Conservation (phyloP, 1,140 invertebrate genomes). For the Eriosoma lanigerum region DNA sequence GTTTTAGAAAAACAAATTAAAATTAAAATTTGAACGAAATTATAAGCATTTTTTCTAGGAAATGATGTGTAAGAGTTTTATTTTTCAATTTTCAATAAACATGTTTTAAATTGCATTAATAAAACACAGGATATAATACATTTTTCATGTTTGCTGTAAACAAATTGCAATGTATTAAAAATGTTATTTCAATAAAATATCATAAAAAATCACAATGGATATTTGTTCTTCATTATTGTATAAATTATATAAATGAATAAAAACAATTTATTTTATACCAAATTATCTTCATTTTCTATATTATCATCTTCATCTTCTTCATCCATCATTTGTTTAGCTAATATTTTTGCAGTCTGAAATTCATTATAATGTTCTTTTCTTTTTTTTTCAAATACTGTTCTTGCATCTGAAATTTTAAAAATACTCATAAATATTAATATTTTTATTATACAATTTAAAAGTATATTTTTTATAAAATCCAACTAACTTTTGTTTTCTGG, state of each 20-base stretch:
- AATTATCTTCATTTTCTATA: conserved; percentile 56
- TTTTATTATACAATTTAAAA: background rate
- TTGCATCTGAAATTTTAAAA: conserved; percentile 62
- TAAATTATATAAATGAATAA: background rate
- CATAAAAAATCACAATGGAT: conserved; percentile 3
- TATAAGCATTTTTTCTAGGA: no score
- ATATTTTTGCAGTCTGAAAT: conserved; percentile 88
- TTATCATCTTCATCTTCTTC: conserved; percentile 83
- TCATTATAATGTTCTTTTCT: conserved; percentile 97
- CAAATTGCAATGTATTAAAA: background rate
- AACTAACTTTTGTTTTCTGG: conserved; percentile 65
- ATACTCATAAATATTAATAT: background rate
- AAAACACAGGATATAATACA: background rate
- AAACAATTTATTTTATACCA: conserved; percentile 1
- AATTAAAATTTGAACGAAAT: no score
- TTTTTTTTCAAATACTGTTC: conserved; percentile 83
- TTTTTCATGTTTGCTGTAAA: background rate
- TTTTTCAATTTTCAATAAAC: background rate
- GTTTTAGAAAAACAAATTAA: no score
- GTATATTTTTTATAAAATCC: background rate
- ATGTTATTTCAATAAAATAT: background rate
- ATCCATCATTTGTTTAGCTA: conserved; percentile 83
- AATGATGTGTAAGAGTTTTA: no score
- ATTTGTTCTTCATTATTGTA: background rate
- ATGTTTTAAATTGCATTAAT: background rate